Evolutionary conservation across 2,113 vertebrate genomes (phyloP), one percentile per base, ranked within the genome.

Genomic region (Dipodomys merriami): DNA sequence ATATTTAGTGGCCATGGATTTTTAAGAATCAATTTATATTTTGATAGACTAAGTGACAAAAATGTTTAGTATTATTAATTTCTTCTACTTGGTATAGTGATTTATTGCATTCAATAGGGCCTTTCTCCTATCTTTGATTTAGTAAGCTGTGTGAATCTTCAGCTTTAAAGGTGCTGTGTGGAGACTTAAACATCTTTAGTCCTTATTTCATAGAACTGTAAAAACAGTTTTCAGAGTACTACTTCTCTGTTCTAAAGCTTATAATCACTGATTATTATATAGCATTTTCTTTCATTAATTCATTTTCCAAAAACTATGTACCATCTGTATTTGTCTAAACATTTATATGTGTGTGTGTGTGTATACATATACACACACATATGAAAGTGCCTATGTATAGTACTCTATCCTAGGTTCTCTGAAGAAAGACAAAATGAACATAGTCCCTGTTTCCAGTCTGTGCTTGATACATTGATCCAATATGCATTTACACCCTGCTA

Each of bases 181-280:
- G 82, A 96, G 82, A 90, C 83, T 94, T 94, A 84, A 89, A 60
- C 80, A 71, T 94, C 90, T 53, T 90, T 10, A 72, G 83, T 95
- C 76, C 69, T 93, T 95, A 69, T 94, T 96, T 87, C 90, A 88
- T 30, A 90, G 92, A 89, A 65, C 19, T 77, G 69, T 93, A 88
- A 90, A 93, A 69, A 76, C 69, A 27, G 67, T 91, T 95, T 95
- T 94, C 92, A 90, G 91, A 84, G 71, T 53, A 30, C 46, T 44
- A 0, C 86, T 74, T 79, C 64, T 93, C 62, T 83, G 13, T 88
- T 86, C 76, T 76, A 73, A 87, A 95, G 94, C 65, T 35, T 68
- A 19, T 62, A 57, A 23, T 85, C 68, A 62, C 44, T 90, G 86
- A 49, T 92, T 71, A 46, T 77, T 69, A 46, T 35, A 9, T 35